These are phyloP conservation scores for Amphilophus citrinellus DNA, from an alignment of 2,113 vertebrate genomes.

Conservation along the genomic window DNA sequence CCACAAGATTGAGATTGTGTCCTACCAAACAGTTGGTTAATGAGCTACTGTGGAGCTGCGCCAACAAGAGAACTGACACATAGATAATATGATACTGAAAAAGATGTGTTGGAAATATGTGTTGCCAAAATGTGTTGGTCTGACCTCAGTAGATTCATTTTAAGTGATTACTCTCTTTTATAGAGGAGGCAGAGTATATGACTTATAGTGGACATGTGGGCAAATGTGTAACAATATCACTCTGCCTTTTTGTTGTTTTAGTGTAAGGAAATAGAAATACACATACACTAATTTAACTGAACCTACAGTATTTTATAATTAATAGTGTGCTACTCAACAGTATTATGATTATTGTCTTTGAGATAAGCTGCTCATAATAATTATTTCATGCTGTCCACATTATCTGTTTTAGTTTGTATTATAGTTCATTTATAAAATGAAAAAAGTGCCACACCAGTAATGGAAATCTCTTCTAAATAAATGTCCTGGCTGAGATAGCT, in stretches of 20 bases:
- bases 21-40: constrained; percentile 77
- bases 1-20: constrained; percentile 72
- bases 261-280: not conserved
- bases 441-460: not conserved
- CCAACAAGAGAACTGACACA: constrained; percentile 65
- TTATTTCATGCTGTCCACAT: not conserved
- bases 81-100: constrained; percentile 65
- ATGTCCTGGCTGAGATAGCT: not conserved
- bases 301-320: not conserved
- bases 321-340: not conserved
- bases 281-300: not conserved
- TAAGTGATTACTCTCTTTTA: constrained; percentile 34
- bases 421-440: not conserved
- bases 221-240: constrained; percentile 27
- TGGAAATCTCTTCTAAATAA: not conserved
- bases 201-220: constrained; percentile 17
- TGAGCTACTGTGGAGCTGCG: constrained; percentile 66
- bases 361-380: not conserved
- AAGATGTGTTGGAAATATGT: constrained; percentile 39
- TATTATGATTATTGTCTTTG: not conserved
- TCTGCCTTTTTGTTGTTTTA: not conserved
- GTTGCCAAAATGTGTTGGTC: constrained; percentile 37
- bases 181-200: constrained; percentile 7
- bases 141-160: constrained; percentile 28
- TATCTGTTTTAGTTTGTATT: not conserved